Conservation (phyloP, 2,113 vertebrate genomes). For the Noctilio leporinus region DNA sequence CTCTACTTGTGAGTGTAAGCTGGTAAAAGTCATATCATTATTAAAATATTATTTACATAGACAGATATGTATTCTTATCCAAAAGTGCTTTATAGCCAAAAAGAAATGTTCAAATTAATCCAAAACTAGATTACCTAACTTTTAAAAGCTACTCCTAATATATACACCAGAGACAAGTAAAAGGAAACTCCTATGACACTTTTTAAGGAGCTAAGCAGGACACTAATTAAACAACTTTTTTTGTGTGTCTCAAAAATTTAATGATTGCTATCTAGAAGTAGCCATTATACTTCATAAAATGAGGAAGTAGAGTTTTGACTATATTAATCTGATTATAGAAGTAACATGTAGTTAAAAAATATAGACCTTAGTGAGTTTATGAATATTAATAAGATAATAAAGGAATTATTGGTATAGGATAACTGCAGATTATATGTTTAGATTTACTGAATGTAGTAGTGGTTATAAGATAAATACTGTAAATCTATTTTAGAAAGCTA, state of each 20-base stretch:
- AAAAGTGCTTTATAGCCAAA: neutral
- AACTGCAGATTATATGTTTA: conserved; percentile 14
- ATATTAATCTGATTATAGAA: conserved; percentile 25
- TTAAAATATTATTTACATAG: neutral
- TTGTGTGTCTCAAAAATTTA: conserved; percentile 9
- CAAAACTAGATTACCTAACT: neutral
- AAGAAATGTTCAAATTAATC: neutral
- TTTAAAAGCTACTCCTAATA: neutral
- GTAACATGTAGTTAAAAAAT: neutral
- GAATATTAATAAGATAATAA: conserved; percentile 1
- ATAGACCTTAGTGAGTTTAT: neutral
- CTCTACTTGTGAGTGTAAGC: neutral
- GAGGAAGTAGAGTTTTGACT: neutral
- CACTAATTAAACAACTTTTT: neutral
- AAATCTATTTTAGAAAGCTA: conserved; percentile 45
- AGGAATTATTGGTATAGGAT: conserved; percentile 24
- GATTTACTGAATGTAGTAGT: neutral
- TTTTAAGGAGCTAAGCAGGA: neutral
- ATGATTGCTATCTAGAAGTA: conserved; percentile 18
- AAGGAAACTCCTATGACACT: neutral
- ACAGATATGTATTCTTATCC: neutral
- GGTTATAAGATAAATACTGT: conserved; percentile 8
- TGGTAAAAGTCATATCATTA: neutral
- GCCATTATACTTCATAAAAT: conserved; percentile 30
- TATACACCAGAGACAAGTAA: neutral